Base-by-base conservation (phyloP, 1,140 invertebrate species). In the Macrostomum lignano region DNA sequence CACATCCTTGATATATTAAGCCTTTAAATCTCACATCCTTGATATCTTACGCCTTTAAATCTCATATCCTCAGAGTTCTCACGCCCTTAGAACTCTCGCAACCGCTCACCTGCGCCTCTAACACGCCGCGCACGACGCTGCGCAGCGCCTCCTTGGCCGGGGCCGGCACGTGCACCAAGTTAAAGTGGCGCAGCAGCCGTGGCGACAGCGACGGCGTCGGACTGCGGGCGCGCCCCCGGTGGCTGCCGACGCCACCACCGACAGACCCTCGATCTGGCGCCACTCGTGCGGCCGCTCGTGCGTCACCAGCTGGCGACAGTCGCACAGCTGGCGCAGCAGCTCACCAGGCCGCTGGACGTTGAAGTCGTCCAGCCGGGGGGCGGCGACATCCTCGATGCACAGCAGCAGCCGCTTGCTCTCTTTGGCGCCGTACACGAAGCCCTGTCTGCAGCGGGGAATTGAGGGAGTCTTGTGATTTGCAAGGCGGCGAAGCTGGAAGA, bases 351-450 rank as follows among this genome's bases (percentile, higher is more conserved):
- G 42, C 37, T 54, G 51, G 7, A 49, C 44, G 25, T 43, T 44
- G 38, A 45, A 41, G 7, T 43, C 30, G 35, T 51, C 50, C 11
- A 43, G 41, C 20, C 40, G 36, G 2, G 55, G 53, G 5, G 54
- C 33, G 38, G 52, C 52, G 17, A 58, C 39, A 38, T 58, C 55
- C 41, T 58, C 53, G 33, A 58, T 51, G 32, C 56, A 56, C 33
- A 56, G 41, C 21, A 47, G 48, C 23, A 58, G 36, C 36, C 45
- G 47, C 36, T 53, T 58, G 34, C 46, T 51, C 21, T 55, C 51
- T 38, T 51, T 51, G 2, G 55, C 53, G 15, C 55, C 55, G 44
- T 52, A 56, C 3, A 55, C 51, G 46, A 54, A 58, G 15, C 52
- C 49, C 49, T 34, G 32, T 2, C 3, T 33, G 2, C n/a, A 24